A percentile compares a stretch with the other conserved stretches of the same genome.
Evolutionary conservation across 2,113 vertebrate genomes (phyloP).

Genomic region (Tiliqua scincoides): DNA sequence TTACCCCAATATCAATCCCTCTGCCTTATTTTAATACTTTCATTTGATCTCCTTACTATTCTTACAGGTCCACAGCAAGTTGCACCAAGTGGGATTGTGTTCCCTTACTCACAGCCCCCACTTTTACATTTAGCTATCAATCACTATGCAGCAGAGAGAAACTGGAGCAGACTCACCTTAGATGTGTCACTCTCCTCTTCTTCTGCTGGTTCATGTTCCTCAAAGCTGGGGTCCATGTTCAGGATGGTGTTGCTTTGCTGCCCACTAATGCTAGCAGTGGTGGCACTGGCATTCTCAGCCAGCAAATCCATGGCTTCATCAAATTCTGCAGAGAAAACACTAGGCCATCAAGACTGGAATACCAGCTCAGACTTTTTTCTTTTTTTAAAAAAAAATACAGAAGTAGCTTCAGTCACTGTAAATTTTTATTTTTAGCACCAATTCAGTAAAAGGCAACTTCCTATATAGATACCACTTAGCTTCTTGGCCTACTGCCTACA

Average conservation of each 20-base stretch:
- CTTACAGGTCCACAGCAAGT: background rate
- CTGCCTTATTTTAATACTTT: background rate
- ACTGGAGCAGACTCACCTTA: constrained; percentile 43
- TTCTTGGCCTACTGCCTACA: no score
- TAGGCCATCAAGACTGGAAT: background rate
- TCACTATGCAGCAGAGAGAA: background rate
- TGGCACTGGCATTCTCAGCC: constrained; percentile 74
- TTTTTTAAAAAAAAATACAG: no score
- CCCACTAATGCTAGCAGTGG: constrained; percentile 64
- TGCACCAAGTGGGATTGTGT: background rate
- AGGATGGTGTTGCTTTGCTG: constrained; percentile 58
- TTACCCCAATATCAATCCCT: background rate
- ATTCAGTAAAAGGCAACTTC: no score
- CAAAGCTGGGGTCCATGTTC: constrained; percentile 74
- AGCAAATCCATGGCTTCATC: constrained; percentile 82
- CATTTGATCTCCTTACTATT: background rate
- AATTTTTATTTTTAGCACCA: no score
- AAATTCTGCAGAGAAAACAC: constrained; percentile 74
- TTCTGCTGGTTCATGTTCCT: constrained; percentile 74
- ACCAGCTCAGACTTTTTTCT: background rate
- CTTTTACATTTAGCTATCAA: background rate
- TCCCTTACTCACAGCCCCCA: background rate
- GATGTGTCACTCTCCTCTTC: constrained; percentile 78
- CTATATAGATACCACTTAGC: no score
- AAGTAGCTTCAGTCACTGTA: no score